Base-by-base conservation (phyloP, 37 sponge, comb jelly and placozoan genomes). In the Aphrocallistes beatrix region DNA sequence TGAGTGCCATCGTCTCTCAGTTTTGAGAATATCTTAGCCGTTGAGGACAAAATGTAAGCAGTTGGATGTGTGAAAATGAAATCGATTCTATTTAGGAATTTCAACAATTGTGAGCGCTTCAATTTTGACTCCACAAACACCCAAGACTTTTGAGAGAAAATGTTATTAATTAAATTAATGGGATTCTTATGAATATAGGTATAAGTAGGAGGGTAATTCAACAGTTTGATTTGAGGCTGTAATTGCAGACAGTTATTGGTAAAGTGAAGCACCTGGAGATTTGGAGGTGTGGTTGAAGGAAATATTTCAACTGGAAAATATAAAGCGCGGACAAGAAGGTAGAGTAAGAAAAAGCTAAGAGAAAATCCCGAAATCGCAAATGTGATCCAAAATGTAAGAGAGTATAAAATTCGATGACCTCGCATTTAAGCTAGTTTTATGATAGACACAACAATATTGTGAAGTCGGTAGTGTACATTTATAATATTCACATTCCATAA, bases 1-100 rank as follows among this genome's bases (percentile, higher is more conserved):
- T 60, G 75, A 60, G 75, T 60, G 34, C 75, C 75, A 13, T 60
- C 75, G n/a, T 60, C 75, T 60, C 75, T 60, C 32, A 60, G 75
- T 30, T 60, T 19, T 3, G 75, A 60, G 17, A 60, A 13, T 13
- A 60, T 13, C 8, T 13, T 13, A 19, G 75, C 75, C n/a, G 75
- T 60, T 30, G 10, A 25, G 75, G 25, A 30, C 3, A 13, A 60
- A 25, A 60, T 28, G 34, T 60, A 60, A 13, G 75, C 75, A 60
- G 75, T 60, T 6, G 75, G 75, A 60, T 60, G 75, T 19, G 75
- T 60, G 25, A 60, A 60, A 25, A 60, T 60, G 8, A 60, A 60
- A 13, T 60, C 75, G 34, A 60, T 60, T 60, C 75, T 60, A 13
- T 60, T 60, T 13, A 60, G 75, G 21, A 60, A 60, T 3, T 1